Evolutionary conservation across 2,113 vertebrate genomes (phyloP), one percentile per base, ranked within the genome.

Genomic region (Larimichthys polyactis): DNA sequence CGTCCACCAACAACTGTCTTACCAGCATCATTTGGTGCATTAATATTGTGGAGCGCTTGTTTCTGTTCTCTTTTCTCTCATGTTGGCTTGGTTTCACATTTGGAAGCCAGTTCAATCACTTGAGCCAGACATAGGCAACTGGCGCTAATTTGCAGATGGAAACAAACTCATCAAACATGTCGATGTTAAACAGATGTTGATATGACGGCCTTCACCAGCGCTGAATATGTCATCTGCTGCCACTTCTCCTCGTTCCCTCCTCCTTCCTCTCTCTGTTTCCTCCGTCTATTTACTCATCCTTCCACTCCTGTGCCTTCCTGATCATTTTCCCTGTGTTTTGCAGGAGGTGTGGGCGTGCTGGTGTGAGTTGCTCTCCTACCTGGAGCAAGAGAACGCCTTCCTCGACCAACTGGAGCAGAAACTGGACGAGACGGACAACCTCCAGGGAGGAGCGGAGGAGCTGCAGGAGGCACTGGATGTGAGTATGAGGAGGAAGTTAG

Each of bases 291-390:
- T 12, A 27, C 64, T 22, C 29, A 44, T 11, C 16, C 5, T 77
- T 48, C 66, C n/a, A 8, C 19, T 22, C 51, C 17, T 2, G 12
- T 49, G 5, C 2, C 19, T 43, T 16, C 9, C 17, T 72, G 43
- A 24, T 69, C 6, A n/a, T 17, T 40, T 10, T 71, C 4, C 81
- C 4, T 80, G 1, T 81, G 29, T 55, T 52, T 59, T 87, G 85
- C 90, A 99, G 98, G 98, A 99, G 90, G 97, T 99, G 58, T 99
- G 98, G 98, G 96, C 97, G 0, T 99, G 97, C 71, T 99, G 98
- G 98, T 95, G 92, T 69, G 98, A 99, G 84, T 62, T 99, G 75
- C 88, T 98, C 78, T 96, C 96, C 0, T 99, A 99, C 85, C 92
- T 99, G 90, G 96, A 99, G 87, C 95, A 96, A 84, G 98, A 99